These are phyloP conservation scores for Platyscapa corneri DNA, from an alignment of 1,140 invertebrate species.

Conservation along the genomic window DNA sequence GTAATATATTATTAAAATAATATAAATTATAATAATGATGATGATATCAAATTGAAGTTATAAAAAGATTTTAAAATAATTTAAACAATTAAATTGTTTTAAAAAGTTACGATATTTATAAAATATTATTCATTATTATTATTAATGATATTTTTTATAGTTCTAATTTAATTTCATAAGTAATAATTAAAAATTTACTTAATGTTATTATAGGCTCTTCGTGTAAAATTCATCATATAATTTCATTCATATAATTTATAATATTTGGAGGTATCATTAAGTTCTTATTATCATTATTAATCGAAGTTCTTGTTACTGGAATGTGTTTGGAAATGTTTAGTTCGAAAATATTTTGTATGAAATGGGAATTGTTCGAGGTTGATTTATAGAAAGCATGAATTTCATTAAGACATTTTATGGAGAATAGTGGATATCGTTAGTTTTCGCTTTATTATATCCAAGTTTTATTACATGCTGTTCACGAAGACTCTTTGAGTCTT, in stretches of 20 bases:
- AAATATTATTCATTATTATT: no score
- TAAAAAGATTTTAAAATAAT: no score
- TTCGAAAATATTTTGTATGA: slow-evolving; percentile 29
- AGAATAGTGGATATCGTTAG: slow-evolving; percentile 4
- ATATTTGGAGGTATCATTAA: neutral
- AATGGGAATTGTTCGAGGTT: slow-evolving; percentile 41
- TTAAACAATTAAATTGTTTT: no score
- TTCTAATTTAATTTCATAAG: no score
- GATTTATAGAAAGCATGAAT: slow-evolving; percentile 41
- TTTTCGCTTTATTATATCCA: slow-evolving; percentile 28
- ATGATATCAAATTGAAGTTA: no score
- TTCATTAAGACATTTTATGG: slow-evolving; percentile 50
- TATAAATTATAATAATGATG: no score
- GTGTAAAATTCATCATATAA: neutral
- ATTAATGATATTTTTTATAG: no score
- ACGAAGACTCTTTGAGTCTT: neutral
- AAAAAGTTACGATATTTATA: no score
- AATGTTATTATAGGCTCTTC: neutral
- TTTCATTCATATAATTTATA: neutral
- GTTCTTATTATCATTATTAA: neutral
- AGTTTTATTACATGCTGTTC: neutral
- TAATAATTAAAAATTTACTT: no score
- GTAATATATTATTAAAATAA: no score
- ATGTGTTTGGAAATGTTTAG: slow-evolving; percentile 59
- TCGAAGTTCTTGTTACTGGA: neutral